Percentiles rank a stretch among this genome's conserved stretches.
These are phyloP conservation scores for Coelogynopora nodosa DNA, from an alignment of 2,888 invertebrate species.

Conservation along the genomic window DNA sequence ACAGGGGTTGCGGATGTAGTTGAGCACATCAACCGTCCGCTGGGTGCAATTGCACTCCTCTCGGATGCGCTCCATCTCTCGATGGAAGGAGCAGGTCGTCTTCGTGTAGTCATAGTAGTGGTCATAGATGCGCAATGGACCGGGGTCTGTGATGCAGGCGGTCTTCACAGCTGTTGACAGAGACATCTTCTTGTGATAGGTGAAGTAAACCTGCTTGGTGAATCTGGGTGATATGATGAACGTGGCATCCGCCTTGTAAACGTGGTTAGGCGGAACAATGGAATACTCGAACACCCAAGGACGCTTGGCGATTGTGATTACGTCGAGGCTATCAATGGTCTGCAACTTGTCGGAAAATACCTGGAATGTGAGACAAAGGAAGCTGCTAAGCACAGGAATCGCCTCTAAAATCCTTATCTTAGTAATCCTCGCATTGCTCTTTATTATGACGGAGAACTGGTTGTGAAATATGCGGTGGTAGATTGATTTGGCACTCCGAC, in stretches of 20 bases:
- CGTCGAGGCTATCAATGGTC: background rate
- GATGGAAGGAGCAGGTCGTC: background rate
- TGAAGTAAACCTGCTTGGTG: background rate
- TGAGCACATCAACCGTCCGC: background rate
- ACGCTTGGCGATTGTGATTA: background rate
- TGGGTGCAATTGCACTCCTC: background rate
- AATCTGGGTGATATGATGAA: background rate
- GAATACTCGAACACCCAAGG: background rate
- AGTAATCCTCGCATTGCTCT: background rate
- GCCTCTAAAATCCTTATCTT: background rate
- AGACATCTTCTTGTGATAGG: background rate
- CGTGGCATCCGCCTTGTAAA: background rate
- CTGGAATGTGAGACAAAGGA: background rate
- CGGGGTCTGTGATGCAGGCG: background rate
- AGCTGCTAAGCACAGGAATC: background rate
- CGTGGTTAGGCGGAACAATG: background rate
- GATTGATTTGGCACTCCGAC: background rate
- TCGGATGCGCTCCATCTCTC: background rate
- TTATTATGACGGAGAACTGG: background rate
- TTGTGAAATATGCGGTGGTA: background rate
- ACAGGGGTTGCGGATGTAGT: background rate
- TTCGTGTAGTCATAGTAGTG: background rate
- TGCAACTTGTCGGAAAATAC: background rate
- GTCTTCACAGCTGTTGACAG: background rate
- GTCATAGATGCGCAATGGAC: background rate